phyloP scores from a whole-genome alignment of 2,113 vertebrate species.

The Malurus alboscapulatus region DNA sequence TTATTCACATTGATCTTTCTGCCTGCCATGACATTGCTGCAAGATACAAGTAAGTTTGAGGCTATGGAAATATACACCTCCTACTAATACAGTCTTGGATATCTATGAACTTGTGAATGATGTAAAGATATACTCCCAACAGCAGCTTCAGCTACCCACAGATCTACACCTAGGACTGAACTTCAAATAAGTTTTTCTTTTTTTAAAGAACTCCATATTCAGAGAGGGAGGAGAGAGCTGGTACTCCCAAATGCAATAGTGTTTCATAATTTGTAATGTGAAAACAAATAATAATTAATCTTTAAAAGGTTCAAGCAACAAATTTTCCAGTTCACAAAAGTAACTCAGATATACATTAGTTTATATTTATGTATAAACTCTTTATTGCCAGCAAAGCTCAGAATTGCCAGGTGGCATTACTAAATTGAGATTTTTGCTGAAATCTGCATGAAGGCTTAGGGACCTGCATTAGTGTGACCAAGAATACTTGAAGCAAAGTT shows the following conservation, averaged over 20 bases:
- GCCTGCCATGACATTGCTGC: neutral
- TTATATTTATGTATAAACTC: neutral
- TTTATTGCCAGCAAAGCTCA: neutral
- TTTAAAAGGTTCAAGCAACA: neutral
- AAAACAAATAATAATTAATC: neutral
- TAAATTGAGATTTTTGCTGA: neutral
- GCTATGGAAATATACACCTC: neutral
- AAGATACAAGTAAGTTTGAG: neutral
- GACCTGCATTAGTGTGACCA: neutral
- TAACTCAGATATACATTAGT: neutral
- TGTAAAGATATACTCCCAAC: neutral
- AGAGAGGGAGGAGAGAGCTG: neutral
- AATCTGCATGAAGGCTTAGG: neutral
- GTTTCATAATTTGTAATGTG: neutral
- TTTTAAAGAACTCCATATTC: neutral
- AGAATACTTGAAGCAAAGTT: neutral
- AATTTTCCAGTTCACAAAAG: neutral
- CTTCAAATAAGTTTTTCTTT: neutral
- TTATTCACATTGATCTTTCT: conserved; percentile 10
- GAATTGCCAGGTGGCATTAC: neutral
- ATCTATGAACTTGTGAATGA: neutral
- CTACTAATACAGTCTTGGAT: neutral
- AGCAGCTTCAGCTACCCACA: neutral
- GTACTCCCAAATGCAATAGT: neutral
- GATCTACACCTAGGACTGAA: neutral